These are phyloP conservation scores for Drosophila kikkawai DNA, from an alignment of 1,140 invertebrate species.

Conservation along the genomic window DNA sequence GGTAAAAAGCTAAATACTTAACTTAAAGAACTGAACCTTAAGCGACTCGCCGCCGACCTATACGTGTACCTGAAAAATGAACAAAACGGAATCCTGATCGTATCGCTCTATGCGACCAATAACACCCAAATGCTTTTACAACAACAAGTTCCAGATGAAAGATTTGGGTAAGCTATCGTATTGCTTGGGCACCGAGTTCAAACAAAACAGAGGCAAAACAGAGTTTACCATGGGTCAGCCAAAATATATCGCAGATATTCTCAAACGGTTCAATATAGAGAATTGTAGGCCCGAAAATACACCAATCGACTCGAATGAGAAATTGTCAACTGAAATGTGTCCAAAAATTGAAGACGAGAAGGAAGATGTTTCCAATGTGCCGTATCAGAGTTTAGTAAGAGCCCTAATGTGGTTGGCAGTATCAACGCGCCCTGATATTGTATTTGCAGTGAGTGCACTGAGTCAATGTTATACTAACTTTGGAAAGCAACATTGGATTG, in stretches of 20 bases:
- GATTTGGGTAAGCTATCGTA: no score
- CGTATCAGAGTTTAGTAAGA: slow-evolving; percentile 1
- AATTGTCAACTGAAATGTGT: slow-evolving; percentile 14
- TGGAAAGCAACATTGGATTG: not conserved
- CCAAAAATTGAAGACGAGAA: slow-evolving; percentile 5
- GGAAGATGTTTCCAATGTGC: not conserved
- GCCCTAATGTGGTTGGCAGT: slow-evolving; percentile 5
- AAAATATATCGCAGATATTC: not conserved
- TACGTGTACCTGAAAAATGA: not conserved
- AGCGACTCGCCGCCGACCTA: no score
- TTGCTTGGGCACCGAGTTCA: not conserved
- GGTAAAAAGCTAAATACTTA: no score
- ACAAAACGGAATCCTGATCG: slow-evolving; percentile 1
- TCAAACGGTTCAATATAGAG: not conserved
- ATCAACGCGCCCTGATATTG: slow-evolving; percentile 4
- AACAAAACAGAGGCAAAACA: not conserved
- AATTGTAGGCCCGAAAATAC: not conserved
- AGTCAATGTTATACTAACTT: slow-evolving; percentile 2
- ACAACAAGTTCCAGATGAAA: not conserved
- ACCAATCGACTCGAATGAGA: slow-evolving; percentile 1
- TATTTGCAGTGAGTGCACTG: not conserved
- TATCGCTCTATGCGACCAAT: slow-evolving; percentile 4
- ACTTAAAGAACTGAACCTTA: no score
- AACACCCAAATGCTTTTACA: not conserved
- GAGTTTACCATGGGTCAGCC: slow-evolving; percentile 5